These are phyloP conservation scores for Nomada hirtipes DNA, from an alignment of 2,888 invertebrate genomes.

Conservation along the genomic window DNA sequence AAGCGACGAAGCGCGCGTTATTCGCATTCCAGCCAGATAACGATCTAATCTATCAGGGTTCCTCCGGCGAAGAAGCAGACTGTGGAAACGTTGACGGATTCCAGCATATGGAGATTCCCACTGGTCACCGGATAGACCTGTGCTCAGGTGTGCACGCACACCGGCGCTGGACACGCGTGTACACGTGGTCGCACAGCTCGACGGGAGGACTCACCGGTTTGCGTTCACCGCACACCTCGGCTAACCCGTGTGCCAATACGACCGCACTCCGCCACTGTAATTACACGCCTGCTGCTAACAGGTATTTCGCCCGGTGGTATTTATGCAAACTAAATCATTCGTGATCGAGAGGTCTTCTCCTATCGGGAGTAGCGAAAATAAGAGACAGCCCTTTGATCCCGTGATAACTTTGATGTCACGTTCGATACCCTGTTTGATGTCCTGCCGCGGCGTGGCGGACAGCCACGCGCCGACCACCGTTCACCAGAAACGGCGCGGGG, in stretches of 20 bases:
- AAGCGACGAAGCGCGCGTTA: constrained; percentile 32
- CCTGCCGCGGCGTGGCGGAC: neutral
- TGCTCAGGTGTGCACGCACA: constrained; percentile 27
- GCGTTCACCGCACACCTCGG: constrained; percentile 65
- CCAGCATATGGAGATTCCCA: constrained; percentile 52
- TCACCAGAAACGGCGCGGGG: neutral
- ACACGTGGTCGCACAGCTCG: constrained; percentile 3
- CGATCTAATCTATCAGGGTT: constrained; percentile 47
- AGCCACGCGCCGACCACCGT: constrained; percentile 7
- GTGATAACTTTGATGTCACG: constrained; percentile 13
- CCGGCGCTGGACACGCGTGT: neutral
- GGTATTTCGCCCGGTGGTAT: constrained; percentile 73
- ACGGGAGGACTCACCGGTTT: constrained; percentile 35
- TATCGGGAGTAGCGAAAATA: constrained; percentile 4
- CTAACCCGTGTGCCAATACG: constrained; percentile 67
- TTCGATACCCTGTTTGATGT: neutral
- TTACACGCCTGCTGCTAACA: constrained; percentile 69
- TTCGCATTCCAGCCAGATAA: constrained; percentile 41
- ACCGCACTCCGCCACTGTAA: constrained; percentile 73
- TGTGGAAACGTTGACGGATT: constrained; percentile 46
- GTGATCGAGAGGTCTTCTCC: constrained; percentile 39
- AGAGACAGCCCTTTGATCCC: constrained; percentile 36
- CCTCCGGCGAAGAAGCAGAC: constrained; percentile 37
- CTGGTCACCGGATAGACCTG: constrained; percentile 45
- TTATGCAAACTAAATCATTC: constrained; percentile 77